phyloP scores from a whole-genome alignment of 2,888 invertebrate genomes.

The Helicoverpa assulta region DNA sequence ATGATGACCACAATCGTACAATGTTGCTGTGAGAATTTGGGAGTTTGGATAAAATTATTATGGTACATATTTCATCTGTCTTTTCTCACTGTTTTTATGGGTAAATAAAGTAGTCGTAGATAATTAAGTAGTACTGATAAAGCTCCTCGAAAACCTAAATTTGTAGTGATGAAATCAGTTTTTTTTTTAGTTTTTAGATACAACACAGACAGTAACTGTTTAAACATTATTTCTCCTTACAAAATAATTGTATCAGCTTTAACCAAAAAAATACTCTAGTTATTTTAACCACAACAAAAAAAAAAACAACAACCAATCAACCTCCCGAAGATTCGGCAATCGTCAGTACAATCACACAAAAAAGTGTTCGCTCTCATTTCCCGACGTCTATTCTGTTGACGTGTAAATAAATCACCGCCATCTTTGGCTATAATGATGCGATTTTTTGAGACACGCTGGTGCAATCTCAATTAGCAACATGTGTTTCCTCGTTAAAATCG shows the following conservation, averaged over 20 bases:
- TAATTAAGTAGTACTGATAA: too few relatives aligned
- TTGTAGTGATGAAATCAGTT: too few relatives aligned
- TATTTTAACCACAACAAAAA: slow-evolving; percentile 6
- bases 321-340: slow-evolving; percentile 56
- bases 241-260: neutral
- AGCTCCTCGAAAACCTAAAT: too few relatives aligned
- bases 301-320: slow-evolving; percentile 18
- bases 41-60: neutral
- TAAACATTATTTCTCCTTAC: too few relatives aligned
- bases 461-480: slow-evolving; percentile 89
- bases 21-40: neutral
- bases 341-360: slow-evolving; percentile 67
- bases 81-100: neutral
- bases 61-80: neutral
- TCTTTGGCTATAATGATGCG: slow-evolving; percentile 86
- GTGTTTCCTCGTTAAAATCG: slow-evolving; percentile 88
- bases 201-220: too few relatives aligned
- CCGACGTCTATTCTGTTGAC: slow-evolving; percentile 82
- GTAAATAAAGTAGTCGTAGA: too few relatives aligned
- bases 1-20: neutral
- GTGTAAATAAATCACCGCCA: slow-evolving; percentile 87
- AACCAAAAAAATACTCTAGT: neutral
- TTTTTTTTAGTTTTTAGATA: too few relatives aligned
- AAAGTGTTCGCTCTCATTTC: slow-evolving; percentile 78
- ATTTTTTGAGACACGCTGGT: slow-evolving; percentile 84